phyloP scores from a whole-genome alignment of 64 coral and sea anemone genomes.

The Trachythela sp. region DNA sequence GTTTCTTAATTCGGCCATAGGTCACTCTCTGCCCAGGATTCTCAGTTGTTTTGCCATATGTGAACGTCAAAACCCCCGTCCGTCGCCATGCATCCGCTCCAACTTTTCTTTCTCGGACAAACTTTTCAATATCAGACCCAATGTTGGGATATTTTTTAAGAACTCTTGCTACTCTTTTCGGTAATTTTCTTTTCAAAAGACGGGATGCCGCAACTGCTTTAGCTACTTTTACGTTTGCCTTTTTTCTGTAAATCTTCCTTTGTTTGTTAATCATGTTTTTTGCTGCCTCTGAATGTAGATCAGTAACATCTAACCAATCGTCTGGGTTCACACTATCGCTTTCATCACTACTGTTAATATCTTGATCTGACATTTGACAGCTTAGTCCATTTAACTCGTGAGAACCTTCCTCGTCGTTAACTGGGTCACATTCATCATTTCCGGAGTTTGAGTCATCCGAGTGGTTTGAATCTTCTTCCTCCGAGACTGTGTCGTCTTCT shows the following conservation, averaged over 20 bases:
- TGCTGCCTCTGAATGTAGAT: slow-evolving; percentile 38
- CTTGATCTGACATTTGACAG: not conserved
- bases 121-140: slow-evolving; percentile 33
- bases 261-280: slow-evolving; percentile 53
- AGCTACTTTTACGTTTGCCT: not conserved
- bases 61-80: slow-evolving; percentile 42
- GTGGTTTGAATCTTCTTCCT: not conserved
- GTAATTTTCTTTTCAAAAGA: slow-evolving; percentile 21
- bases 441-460: slow-evolving; percentile 14
- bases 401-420: not conserved
- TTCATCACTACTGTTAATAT: slow-evolving; percentile 53
- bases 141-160: slow-evolving; percentile 47
- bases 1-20: slow-evolving; percentile 34
- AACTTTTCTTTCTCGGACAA: slow-evolving; percentile 23
- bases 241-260: slow-evolving; percentile 35
- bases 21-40: slow-evolving; percentile 3
- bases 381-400: not conserved
- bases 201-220: slow-evolving; percentile 3
- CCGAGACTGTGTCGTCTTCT: not conserved
- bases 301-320: slow-evolving; percentile 50
- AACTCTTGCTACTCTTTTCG: slow-evolving; percentile 34
- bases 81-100: slow-evolving; percentile 40
- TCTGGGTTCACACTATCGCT: slow-evolving; percentile 24
- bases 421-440: not conserved
- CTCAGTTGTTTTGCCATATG: slow-evolving; percentile 9